Conservation (phyloP, 2,888 invertebrate genomes). For the Sarcophaga caerulescens region DNA sequence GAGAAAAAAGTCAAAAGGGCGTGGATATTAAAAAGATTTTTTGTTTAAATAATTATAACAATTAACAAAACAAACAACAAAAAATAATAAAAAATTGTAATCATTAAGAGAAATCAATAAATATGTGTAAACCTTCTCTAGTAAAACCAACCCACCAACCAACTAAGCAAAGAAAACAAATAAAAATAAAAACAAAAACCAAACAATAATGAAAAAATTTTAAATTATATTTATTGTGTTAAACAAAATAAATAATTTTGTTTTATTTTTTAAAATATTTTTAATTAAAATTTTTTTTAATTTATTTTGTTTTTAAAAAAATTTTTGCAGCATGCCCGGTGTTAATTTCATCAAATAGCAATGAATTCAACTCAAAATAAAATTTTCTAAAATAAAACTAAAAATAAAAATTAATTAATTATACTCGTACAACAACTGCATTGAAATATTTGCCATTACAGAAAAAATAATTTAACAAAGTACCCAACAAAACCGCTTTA, state of each 20-base stretch:
- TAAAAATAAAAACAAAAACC: conserved; percentile 2
- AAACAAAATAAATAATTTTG: too few relatives aligned
- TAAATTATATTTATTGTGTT: too few relatives aligned
- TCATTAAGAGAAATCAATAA: background rate
- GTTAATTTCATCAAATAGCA: background rate
- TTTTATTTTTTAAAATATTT: background rate
- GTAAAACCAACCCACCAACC: too few relatives aligned
- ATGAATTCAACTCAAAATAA: background rate
- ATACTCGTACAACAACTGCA: background rate
- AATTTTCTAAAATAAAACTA: background rate
- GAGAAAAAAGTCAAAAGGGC: conserved; percentile 61
- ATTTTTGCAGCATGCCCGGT: background rate
- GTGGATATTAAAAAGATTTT: conserved; percentile 51
- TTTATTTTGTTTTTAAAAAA: background rate
- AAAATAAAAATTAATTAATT: background rate
- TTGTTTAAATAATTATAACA: background rate
- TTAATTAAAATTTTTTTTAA: background rate
- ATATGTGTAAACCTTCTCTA: too few relatives aligned
- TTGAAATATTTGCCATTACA: background rate
- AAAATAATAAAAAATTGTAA: background rate
- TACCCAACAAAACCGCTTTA: too few relatives aligned
- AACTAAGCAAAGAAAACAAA: background rate
- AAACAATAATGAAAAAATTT: too few relatives aligned
- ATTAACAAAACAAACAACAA: background rate
- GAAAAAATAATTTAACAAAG: too few relatives aligned